Base-by-base conservation (phyloP, 2,113 vertebrate species). In the Gallinago undulata region DNA sequence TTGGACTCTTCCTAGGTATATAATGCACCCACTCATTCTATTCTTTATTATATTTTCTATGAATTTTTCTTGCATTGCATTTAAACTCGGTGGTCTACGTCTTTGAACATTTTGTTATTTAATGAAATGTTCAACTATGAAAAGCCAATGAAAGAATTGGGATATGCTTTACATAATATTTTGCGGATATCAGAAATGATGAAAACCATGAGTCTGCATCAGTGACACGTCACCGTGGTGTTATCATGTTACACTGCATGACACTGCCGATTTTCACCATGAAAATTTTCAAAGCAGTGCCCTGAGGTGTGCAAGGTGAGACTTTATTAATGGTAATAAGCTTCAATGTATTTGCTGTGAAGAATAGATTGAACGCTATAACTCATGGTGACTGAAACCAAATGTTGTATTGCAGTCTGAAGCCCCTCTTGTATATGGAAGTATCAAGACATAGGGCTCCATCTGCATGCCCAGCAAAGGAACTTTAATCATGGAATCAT, bases 291-390 rank as follows among this genome's bases (percentile, higher is more conserved):
- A 95, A 75, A 94, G 89, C 1, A 0, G 18, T 62, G 24, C 84
- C 91, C 78, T 76, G 78, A 76, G 84, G 57, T 85, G 66, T 83
- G 64, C 78, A 41, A 83, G 81, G 73, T 30, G 39, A 35, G n/a
- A 80, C 70, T 93, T 96, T 56, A 91, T 93, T 87, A 76, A 23
- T 37, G 53, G 62, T 89, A 82, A 79, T 96, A 89, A 91, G 80
- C 66, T 91, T 90, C 87, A 85, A 69, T 79, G 43, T 89, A 91
- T 89, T 89, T 94, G 64, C 78, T 89, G 74, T 64, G 51, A 82
- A 63, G 73, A 73, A 64, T 56, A 89, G 81, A 48, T 91, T 4
- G 27, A 96, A 82, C 62, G 22, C 51, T 66, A 25, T 67, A 82
- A 76, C 57, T 72, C 41, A 79, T 24, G 57, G 33, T 79, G 74